Conservation (phyloP, 2,797 vertebrate genomes). For the Acanthis flammea region DNA sequence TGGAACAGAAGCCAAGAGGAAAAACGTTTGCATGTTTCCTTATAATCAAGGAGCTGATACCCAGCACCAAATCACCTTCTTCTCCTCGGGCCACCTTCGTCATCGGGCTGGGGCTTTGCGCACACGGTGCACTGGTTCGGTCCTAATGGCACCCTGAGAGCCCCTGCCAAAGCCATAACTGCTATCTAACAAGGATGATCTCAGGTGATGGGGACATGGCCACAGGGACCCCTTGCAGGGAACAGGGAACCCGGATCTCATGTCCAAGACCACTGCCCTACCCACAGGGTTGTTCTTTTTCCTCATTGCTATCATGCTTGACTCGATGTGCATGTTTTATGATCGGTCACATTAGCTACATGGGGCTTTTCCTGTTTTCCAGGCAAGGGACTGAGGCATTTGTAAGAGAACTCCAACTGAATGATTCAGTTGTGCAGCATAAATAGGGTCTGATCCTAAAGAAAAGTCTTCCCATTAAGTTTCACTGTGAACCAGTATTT, state of each 20-base stretch:
- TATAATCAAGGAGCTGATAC: not conserved
- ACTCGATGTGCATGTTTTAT: fast-evolving
- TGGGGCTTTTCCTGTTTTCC: not conserved
- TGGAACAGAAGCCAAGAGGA: not conserved
- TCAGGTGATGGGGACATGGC: not conserved
- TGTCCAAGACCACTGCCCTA: not conserved
- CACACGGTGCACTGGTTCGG: not conserved
- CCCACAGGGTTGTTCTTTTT: not conserved
- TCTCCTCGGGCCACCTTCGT: not conserved
- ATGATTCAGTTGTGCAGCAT: not conserved
- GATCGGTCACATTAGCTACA: fast-evolving
- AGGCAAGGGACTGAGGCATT: not conserved
- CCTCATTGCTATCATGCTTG: not conserved
- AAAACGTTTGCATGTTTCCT: not conserved
- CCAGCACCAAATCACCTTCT: not conserved
- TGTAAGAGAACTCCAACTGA: not conserved
- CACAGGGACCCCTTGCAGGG: not conserved
- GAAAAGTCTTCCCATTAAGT: not conserved
- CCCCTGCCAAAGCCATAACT: not conserved
- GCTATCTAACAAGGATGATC: not conserved
- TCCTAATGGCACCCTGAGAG: not conserved
- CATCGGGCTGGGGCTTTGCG: not conserved
- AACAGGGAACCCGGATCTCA: not conserved
- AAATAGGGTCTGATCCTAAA: not conserved
- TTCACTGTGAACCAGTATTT: not conserved